Conservation (phyloP, 2,888 invertebrate species). For the Odiellus spinosus region DNA sequence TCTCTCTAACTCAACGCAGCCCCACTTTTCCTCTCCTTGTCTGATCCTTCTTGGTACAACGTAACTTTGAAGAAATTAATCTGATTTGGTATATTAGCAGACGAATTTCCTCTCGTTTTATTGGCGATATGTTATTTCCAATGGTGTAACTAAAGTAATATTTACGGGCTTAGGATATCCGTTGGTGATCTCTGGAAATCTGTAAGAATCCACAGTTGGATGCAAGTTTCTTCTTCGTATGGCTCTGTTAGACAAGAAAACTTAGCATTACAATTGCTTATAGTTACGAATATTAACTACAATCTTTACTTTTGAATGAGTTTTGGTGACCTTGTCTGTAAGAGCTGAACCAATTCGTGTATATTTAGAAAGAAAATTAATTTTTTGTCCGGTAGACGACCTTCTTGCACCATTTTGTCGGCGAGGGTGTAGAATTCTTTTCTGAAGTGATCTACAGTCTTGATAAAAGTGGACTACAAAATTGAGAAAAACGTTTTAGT, state of each 20-base stretch:
- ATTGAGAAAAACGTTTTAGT: too few species aligned
- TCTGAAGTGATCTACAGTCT: conserved; percentile 3
- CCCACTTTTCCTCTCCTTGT: too few species aligned
- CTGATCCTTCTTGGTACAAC: too few species aligned
- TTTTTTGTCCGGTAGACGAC: conserved; percentile 9
- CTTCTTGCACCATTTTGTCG: conserved; percentile 9
- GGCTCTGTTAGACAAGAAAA: conserved; percentile 6
- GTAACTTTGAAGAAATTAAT: too few species aligned
- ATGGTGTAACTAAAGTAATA: too few species aligned
- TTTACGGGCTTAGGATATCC: conserved; percentile 17
- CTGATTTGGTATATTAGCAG: too few species aligned
- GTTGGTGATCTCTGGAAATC: conserved; percentile 14
- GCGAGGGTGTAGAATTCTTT: conserved; percentile 5
- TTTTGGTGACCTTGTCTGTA: conserved; percentile 9
- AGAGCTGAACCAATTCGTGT: conserved; percentile 7
- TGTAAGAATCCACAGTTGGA: conserved; percentile 7
- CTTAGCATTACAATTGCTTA: too few species aligned
- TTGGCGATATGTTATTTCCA: too few species aligned
- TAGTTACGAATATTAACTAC: too few species aligned
- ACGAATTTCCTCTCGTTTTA: too few species aligned
- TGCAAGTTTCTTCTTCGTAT: conserved; percentile 9
- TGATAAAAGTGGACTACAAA: conserved; percentile 8
- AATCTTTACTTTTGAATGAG: conserved; percentile 9
- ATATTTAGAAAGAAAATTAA: conserved; percentile 8
- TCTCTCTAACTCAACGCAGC: too few species aligned